Conservation (phyloP, 2,888 invertebrate genomes). For the Catocala sponsa region DNA sequence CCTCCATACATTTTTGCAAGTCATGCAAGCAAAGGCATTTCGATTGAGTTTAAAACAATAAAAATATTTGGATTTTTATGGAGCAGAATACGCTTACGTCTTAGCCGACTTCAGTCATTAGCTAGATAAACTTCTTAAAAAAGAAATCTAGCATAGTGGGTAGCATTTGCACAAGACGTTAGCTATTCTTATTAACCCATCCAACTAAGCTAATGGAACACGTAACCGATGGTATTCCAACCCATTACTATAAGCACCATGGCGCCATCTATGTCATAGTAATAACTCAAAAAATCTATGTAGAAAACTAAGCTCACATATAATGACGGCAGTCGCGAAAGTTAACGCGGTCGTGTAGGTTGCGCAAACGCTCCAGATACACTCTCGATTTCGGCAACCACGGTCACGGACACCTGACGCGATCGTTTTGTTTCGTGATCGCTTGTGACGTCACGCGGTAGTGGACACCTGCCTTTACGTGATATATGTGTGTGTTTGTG, state of each 20-base stretch:
- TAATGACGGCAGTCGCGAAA: constrained; percentile 34
- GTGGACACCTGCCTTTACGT: constrained; percentile 39
- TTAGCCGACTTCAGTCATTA: too few relatives aligned
- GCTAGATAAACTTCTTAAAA: background rate
- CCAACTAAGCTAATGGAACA: too few relatives aligned
- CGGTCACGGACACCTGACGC: constrained; percentile 76
- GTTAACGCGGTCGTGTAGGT: constrained; percentile 44
- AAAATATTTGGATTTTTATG: too few relatives aligned
- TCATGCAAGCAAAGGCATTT: too few relatives aligned
- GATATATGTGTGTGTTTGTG: constrained; percentile 18
- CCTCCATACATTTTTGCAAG: too few relatives aligned
- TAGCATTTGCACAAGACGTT: too few relatives aligned
- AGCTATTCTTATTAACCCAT: too few relatives aligned
- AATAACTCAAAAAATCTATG: constrained; percentile 2
- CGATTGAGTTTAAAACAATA: too few relatives aligned
- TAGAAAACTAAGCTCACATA: constrained; percentile 16
- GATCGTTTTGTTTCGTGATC: constrained; percentile 51
- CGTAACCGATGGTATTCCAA: too few relatives aligned
- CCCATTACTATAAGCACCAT: too few relatives aligned
- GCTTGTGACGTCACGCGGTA: constrained; percentile 44
- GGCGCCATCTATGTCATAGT: constrained; percentile 2
- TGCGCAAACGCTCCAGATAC: constrained; percentile 71
- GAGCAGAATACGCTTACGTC: too few relatives aligned
- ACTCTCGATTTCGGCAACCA: constrained; percentile 78
- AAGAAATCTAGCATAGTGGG: background rate